Percentiles rank a stretch among this genome's conserved stretches.
phyloP scores from a whole-genome alignment of 2,888 invertebrate species.

The Ypsolopha scabrella region DNA sequence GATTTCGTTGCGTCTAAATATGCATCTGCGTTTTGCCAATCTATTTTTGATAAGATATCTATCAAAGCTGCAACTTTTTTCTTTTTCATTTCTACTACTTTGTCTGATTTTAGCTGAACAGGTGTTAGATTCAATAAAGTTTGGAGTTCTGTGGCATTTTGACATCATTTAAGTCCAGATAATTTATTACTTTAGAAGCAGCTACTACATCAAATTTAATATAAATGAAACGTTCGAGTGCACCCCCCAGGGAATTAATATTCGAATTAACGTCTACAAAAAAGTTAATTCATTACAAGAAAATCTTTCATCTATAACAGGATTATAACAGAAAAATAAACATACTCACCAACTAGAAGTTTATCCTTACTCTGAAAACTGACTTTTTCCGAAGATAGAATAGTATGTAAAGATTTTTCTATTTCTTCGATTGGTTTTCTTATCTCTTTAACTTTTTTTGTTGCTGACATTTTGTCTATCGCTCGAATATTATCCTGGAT shows the following conservation, averaged over 20 bases:
- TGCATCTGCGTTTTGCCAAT: constrained; percentile 29
- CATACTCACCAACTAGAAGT: constrained; percentile 32
- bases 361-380: constrained; percentile 15
- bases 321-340: constrained; percentile 1
- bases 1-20: constrained; percentile 19
- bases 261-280: constrained; percentile 44
- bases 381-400: constrained; percentile 23
- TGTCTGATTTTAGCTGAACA: constrained; percentile 11
- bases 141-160: constrained; percentile 25
- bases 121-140: constrained; percentile 11
- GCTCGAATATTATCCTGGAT: constrained; percentile 40
- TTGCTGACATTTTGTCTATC: constrained; percentile 27
- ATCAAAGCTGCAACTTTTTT: constrained; percentile 18
- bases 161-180: constrained; percentile 20
- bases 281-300: constrained; percentile 8
- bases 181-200: constrained; percentile 13
- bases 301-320: neutral
- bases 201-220: constrained; percentile 21
- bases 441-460: constrained; percentile 26
- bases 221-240: constrained; percentile 26
- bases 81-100: constrained; percentile 17
- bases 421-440: constrained; percentile 34
- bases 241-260: constrained; percentile 29
- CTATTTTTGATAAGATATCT: constrained; percentile 22
- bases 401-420: constrained; percentile 29